Conservation (phyloP, 2,888 invertebrate species). For the Hypolimnas misippus region DNA sequence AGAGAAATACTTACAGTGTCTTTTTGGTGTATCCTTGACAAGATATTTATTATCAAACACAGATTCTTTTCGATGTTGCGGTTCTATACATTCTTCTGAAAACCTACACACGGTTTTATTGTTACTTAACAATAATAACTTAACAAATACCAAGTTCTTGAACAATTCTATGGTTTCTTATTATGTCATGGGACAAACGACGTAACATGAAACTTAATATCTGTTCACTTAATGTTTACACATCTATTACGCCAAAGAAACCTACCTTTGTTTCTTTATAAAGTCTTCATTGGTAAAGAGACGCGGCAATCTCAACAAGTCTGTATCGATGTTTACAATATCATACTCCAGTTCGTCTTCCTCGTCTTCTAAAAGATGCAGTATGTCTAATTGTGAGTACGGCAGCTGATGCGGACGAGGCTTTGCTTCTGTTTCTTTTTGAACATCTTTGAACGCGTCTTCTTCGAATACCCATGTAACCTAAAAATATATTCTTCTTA, state of each 20-base stretch:
- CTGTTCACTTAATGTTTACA: too few species aligned
- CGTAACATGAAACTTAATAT: too few species aligned
- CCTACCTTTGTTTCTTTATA: conserved; percentile 48
- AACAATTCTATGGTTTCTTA: too few species aligned
- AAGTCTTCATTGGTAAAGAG: conserved; percentile 53
- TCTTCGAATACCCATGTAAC: conserved; percentile 59
- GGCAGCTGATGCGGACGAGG: conserved; percentile 9
- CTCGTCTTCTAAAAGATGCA: conserved; percentile 69
- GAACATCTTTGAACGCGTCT: conserved; percentile 47
- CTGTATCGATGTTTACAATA: conserved; percentile 70
- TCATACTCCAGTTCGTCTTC: conserved; percentile 81
- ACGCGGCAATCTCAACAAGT: conserved; percentile 60
- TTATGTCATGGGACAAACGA: too few species aligned
- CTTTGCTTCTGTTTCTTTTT: conserved; percentile 29
- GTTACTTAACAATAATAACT: too few species aligned
- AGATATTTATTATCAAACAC: conserved; percentile 40
- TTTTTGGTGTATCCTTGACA: conserved; percentile 33
- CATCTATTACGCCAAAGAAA: too few species aligned
- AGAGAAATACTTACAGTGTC: conserved; percentile 30
- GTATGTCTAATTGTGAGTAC: conserved; percentile 50
- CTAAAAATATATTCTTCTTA: conserved; percentile 39
- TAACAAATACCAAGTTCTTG: too few species aligned
- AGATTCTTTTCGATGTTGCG: conserved; percentile 31
- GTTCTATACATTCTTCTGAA: conserved; percentile 2
- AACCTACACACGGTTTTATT: not conserved